Evolutionary conservation across 2,797 vertebrate genomes (phyloP).

Genomic region (Hypotaenidia okinawae): DNA sequence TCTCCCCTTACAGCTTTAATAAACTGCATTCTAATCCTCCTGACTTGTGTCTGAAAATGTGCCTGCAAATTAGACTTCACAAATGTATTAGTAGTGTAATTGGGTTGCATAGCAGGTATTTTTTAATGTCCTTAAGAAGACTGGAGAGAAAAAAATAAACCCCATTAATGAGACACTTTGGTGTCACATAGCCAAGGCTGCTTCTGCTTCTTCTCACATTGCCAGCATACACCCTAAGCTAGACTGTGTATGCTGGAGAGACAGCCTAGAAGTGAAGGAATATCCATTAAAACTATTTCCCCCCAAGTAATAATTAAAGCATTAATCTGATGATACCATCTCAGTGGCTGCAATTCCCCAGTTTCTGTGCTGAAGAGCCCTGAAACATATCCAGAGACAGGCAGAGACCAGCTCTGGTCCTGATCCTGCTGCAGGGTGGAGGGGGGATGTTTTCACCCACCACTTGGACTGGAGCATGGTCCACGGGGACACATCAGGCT

Average conservation of each 20-base stretch:
- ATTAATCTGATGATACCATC: neutral
- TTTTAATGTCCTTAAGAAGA: neutral
- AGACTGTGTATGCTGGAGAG: neutral
- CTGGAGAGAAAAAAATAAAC: neutral
- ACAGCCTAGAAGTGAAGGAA: neutral
- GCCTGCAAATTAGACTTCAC: neutral
- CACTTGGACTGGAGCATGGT: neutral
- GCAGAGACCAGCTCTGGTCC: neutral
- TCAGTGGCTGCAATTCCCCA: neutral
- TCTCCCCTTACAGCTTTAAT: neutral
- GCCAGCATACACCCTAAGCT: neutral
- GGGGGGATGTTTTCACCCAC: neutral
- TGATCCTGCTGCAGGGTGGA: neutral
- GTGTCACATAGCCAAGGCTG: neutral
- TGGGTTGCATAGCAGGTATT: conserved; percentile 21
- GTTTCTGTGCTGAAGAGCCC: neutral
- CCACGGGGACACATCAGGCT: neutral
- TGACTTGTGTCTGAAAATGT: neutral
- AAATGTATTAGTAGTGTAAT: neutral
- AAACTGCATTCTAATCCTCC: conserved; percentile 4
- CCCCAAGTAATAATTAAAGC: neutral
- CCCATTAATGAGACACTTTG: neutral
- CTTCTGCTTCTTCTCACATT: neutral
- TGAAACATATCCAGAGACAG: neutral
- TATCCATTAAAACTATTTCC: neutral